A percentile compares a stretch with the other conserved stretches of the same genome.
Conservation (phyloP, 1,140 invertebrate species). For the Stenopsyche tienmushanensis region DNA sequence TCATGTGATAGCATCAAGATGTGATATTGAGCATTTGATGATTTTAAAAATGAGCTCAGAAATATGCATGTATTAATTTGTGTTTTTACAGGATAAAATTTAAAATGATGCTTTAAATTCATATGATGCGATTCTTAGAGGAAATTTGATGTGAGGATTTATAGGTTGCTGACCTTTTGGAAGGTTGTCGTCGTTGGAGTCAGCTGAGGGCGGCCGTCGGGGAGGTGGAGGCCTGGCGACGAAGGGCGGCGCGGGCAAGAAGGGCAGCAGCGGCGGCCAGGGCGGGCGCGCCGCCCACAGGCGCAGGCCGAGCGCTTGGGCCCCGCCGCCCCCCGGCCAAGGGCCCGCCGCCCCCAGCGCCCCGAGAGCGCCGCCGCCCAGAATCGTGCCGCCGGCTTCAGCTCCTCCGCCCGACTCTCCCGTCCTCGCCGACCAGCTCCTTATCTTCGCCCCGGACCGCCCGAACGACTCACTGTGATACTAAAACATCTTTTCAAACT, state of each 20-base stretch:
- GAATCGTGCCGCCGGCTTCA: not conserved
- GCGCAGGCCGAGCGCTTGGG: slow-evolving; percentile 11
- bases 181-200: slow-evolving; percentile 37
- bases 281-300: slow-evolving; percentile 27
- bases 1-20: too few relatives aligned
- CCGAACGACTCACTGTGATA: not conserved
- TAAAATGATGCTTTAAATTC: too few relatives aligned
- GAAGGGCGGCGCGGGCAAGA: slow-evolving; percentile 32
- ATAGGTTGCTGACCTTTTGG: slow-evolving; percentile 36
- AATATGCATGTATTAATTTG: too few relatives aligned
- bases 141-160: too few relatives aligned
- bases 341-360: slow-evolving; percentile 27
- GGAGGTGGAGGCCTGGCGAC: slow-evolving; percentile 26
- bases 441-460: not conserved
- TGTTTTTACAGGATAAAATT: too few relatives aligned
- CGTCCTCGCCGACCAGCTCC: not conserved
- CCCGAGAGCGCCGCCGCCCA: slow-evolving; percentile 24
- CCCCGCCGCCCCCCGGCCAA: slow-evolving; percentile 7
- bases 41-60: too few relatives aligned
- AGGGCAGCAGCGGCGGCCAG: slow-evolving; percentile 33
- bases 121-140: too few relatives aligned
- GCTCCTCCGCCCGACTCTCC: not conserved
- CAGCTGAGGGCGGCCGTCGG: slow-evolving; percentile 31
- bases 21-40: too few relatives aligned
- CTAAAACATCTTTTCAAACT: not conserved